Base-by-base conservation (phyloP, 2,797 vertebrate genomes). In the Diplodus sargus region DNA sequence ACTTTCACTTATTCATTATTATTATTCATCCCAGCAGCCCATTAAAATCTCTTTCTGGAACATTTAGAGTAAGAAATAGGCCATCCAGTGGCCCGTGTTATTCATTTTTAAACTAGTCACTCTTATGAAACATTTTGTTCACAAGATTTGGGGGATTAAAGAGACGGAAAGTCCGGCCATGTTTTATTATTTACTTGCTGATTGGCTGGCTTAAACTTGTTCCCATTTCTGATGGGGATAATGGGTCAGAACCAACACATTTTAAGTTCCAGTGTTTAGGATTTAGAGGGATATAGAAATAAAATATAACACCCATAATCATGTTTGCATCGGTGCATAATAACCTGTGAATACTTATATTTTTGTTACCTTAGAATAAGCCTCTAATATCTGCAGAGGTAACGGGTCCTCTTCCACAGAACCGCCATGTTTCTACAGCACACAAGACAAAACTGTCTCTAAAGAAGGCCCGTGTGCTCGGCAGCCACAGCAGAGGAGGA, bases 1-100 rank as follows among this genome's bases (percentile, higher is more conserved):
- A 61, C 61, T 28, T 68, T 73, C 3, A 43, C 14, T 63, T 43
- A 54, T 67, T 68, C 65, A 54, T 68, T 18, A 53, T 20, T 39
- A 45, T 69, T 57, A 69, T 57, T 49, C 12, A 76, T 69, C 39
- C 1, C 34, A 15, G 42, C 28, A 73, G 23, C 28, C 25, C 3
- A 17, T 59, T 67, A 34, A 70, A 72, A 56, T 25, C 15, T 15
- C 25, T 53, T 16, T 59, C 43, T 76, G 42, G 51, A 71, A 78
- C 52, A 57, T 30, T 34, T 58, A 7, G n/a, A 42, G 30, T n/a
- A 1, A 16, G 39, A 69, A 74, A 54, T 18, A 68, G 48, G 60
- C 22, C 70, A 28, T 39, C 17, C n/a, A 12, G 9, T 45, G 39
- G 3, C 39, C 22, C 20, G 1, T 4, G 70, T 61, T 17, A 63